A percentile compares a stretch with the other conserved stretches of the same genome.
phyloP scores from a whole-genome alignment of 2,797 vertebrate genomes.

The Muscicapa striata region DNA sequence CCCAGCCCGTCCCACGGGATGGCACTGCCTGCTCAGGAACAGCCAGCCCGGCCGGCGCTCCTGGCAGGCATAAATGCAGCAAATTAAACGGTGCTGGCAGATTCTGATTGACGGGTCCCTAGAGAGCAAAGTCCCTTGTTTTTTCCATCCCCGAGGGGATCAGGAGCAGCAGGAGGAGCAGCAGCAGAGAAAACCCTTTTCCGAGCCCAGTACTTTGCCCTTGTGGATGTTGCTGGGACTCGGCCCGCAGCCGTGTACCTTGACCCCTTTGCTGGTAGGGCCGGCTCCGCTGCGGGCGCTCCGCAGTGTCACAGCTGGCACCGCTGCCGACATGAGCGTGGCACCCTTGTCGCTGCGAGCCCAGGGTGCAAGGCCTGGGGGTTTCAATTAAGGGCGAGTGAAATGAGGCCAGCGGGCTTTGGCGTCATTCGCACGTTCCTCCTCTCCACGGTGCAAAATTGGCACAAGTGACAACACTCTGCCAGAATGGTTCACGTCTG shows the following conservation, averaged over 20 bases:
- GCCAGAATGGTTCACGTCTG: background rate
- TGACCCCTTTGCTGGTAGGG: conserved; percentile 37
- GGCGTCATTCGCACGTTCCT: conserved; percentile 51
- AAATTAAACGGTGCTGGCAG: conserved; percentile 58
- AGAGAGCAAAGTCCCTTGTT: conserved; percentile 59
- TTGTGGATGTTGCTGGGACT: conserved; percentile 30
- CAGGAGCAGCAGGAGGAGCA: conserved; percentile 33
- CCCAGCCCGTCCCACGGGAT: conserved; percentile 56
- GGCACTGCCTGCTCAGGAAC: conserved; percentile 70
- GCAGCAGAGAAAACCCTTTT: background rate
- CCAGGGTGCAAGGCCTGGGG: background rate
- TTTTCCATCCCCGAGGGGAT: conserved; percentile 59
- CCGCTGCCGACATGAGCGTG: accelerated
- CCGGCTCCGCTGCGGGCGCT: background rate
- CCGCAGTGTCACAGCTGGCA: background rate
- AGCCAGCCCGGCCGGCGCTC: background rate
- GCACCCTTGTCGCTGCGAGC: accelerated
- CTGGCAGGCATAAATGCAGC: conserved; percentile 39
- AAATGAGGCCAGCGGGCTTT: conserved; percentile 49
- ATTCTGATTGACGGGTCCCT: conserved; percentile 65
- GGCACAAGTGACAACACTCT: conserved; percentile 27
- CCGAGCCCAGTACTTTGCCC: background rate
- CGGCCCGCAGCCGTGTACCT: background rate
- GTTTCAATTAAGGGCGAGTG: background rate
- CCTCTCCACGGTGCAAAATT: background rate